Conservation (phyloP, 2,113 vertebrate genomes). For the Takifugu flavidus region DNA sequence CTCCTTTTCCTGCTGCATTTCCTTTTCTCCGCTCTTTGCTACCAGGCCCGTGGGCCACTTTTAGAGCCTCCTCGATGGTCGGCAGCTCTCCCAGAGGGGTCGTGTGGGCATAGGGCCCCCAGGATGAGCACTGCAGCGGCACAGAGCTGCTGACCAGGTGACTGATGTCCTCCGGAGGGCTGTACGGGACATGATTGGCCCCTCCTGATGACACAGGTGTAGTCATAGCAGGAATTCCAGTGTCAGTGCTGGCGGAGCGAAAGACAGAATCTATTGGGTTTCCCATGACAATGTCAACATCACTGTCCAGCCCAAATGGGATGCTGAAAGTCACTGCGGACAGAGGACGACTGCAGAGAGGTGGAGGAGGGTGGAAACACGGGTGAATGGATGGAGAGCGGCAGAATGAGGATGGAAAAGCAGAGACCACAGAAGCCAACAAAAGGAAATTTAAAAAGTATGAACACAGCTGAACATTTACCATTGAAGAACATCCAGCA, state of each 20-base stretch:
- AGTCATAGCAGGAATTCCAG: constrained; percentile 65
- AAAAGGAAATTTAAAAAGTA: constrained; percentile 39
- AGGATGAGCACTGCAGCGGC: constrained; percentile 49
- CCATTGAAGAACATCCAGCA: constrained; percentile 2
- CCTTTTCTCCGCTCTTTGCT: constrained; percentile 47
- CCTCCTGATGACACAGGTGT: constrained; percentile 37
- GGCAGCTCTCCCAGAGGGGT: constrained; percentile 76
- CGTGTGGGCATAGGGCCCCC: constrained; percentile 52
- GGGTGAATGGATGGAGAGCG: constrained; percentile 25
- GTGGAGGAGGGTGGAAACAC: constrained; percentile 26
- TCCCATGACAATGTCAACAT: constrained; percentile 93
- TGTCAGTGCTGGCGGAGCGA: constrained; percentile 84
- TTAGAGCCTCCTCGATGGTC: constrained; percentile 84
- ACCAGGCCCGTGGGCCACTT: constrained; percentile 73
- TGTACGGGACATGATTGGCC: constrained; percentile 60
- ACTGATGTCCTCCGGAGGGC: constrained; percentile 74
- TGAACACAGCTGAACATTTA: constrained; percentile 40
- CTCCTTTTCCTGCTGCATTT: constrained; percentile 12
- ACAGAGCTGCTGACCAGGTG: constrained; percentile 65
- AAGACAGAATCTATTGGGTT: constrained; percentile 82
- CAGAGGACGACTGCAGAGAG: constrained; percentile 80
- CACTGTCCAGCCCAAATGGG: constrained; percentile 93
- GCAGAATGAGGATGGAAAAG: constrained; percentile 26
- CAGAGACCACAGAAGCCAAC: constrained; percentile 56
- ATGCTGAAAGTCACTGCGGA: constrained; percentile 91